Conservation (phyloP, 2,797 vertebrate species). For the Sparidentex hasta region DNA sequence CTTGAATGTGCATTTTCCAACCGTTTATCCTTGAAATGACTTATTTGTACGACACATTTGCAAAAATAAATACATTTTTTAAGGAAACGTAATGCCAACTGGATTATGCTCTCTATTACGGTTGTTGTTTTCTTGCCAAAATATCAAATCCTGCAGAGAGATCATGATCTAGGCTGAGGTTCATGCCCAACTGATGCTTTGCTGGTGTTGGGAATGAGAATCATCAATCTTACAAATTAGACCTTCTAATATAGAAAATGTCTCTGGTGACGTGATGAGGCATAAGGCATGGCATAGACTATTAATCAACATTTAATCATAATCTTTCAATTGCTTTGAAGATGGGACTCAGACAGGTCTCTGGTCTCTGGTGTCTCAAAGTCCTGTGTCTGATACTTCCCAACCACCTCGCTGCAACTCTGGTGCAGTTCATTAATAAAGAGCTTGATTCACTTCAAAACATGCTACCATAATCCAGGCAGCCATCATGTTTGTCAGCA, state of each 20-base stretch:
- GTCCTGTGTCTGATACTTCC: too few relatives aligned
- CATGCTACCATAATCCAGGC: neutral
- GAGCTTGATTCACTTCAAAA: neutral
- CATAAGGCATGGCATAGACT: neutral
- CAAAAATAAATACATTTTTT: neutral
- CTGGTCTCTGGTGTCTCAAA: neutral
- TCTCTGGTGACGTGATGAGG: neutral
- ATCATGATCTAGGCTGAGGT: too few relatives aligned
- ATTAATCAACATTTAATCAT: neutral
- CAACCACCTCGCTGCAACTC: neutral
- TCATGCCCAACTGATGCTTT: too few relatives aligned
- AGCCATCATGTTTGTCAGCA: neutral
- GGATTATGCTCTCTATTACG: neutral
- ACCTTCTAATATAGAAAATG: too few relatives aligned
- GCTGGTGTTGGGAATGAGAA: too few relatives aligned
- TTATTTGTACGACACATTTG: neutral
- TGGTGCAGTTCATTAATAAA: neutral
- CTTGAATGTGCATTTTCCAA: neutral
- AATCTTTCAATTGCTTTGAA: neutral
- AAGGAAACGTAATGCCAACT: neutral
- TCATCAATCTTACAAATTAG: too few relatives aligned
- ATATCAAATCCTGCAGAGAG: neutral
- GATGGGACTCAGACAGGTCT: neutral
- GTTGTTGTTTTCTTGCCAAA: neutral
- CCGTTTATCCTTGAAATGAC: too few relatives aligned